These are phyloP conservation scores for Smutsia temminckii DNA, from an alignment of 2,797 vertebrate species.

Conservation along the genomic window DNA sequence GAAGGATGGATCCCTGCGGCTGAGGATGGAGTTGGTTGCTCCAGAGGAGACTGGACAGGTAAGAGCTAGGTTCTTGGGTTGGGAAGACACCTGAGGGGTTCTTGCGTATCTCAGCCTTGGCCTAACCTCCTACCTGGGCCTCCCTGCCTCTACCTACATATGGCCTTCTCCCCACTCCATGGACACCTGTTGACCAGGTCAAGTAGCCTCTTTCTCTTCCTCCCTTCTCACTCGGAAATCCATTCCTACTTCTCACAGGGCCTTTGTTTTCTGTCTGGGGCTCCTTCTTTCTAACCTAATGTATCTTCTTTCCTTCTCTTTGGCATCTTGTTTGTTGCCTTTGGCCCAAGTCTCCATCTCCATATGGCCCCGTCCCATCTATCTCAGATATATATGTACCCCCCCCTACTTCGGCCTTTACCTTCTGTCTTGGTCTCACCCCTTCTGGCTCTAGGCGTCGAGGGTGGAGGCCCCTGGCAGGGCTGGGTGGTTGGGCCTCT, in stretches of 20 bases:
- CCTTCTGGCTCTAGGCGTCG: not conserved
- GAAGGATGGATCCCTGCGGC: slow-evolving; percentile 70
- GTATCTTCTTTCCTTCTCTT: not conserved
- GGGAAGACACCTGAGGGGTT: not conserved
- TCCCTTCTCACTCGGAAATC: not conserved
- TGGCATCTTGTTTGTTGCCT: not conserved
- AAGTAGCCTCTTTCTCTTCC: not conserved
- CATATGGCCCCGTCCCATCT: not conserved
- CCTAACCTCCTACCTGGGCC: not conserved
- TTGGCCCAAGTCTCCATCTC: not conserved
- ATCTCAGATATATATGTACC: not conserved
- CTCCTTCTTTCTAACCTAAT: not conserved
- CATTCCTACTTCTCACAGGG: not conserved
- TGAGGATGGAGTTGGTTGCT: slow-evolving; percentile 72
- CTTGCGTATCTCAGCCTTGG: not conserved
- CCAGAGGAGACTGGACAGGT: slow-evolving; percentile 76
- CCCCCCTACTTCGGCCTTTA: not conserved
- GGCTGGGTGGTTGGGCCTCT: not conserved
- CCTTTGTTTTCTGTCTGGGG: not conserved
- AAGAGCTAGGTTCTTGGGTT: slow-evolving; percentile 42
- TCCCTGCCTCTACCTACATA: not conserved
- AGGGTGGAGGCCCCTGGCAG: slow-evolving; percentile 5
- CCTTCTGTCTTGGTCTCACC: not conserved
- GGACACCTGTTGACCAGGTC: not conserved
- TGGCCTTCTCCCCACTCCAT: not conserved